A percentile compares a stretch with the other conserved stretches of the same genome.
These are phyloP conservation scores for Delia radicum DNA, from an alignment of 1,140 invertebrate genomes.

Conservation along the genomic window DNA sequence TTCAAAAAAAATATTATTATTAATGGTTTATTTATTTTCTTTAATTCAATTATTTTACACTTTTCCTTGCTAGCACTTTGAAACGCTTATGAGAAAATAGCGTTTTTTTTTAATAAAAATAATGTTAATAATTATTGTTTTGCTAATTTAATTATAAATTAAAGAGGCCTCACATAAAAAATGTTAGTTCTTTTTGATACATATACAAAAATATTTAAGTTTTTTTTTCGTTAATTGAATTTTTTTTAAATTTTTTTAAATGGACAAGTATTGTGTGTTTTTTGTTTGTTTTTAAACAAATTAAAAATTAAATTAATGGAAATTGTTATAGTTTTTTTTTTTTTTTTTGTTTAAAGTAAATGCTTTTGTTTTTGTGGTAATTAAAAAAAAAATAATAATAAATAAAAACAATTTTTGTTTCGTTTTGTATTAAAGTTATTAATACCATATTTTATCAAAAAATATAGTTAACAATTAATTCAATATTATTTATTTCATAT, in stretches of 20 bases:
- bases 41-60: neutral
- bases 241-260: slow-evolving; percentile 8
- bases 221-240: slow-evolving; percentile 25
- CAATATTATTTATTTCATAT: slow-evolving; percentile 31
- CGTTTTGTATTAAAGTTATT: neutral
- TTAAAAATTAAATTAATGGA: neutral
- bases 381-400: neutral
- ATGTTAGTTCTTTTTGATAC: neutral
- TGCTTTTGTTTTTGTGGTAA: neutral
- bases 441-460: slow-evolving; percentile 25
- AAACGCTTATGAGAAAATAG: neutral
- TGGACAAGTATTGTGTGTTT: neutral
- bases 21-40: too few relatives aligned
- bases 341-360: neutral
- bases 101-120: slow-evolving; percentile 1
- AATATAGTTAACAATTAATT: slow-evolving; percentile 27
- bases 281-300: neutral
- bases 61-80: neutral
- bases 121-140: neutral
- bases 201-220: neutral
- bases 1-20: too few relatives aligned
- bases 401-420: neutral
- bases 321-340: neutral
- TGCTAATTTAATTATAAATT: neutral
- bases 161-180: neutral